Evolutionary conservation across 1,140 invertebrate genomes (phyloP).

Genomic region (Hypothenemus hampei): DNA sequence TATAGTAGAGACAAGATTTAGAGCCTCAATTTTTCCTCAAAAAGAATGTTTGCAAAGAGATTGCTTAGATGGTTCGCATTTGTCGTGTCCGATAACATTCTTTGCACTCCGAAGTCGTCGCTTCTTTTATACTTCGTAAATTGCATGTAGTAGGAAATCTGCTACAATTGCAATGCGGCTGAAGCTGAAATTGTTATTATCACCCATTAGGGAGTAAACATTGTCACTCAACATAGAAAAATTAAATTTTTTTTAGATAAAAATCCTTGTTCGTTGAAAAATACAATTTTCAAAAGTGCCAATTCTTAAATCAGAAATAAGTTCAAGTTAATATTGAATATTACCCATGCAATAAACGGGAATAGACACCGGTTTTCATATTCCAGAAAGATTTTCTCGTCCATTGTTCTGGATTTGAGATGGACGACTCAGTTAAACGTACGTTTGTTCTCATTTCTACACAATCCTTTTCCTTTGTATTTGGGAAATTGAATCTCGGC

Average conservation of each 20-base stretch:
- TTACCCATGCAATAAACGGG: no score
- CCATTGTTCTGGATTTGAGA: background rate
- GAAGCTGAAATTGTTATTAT: background rate
- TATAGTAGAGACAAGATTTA: no score
- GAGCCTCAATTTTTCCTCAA: conserved; percentile 3
- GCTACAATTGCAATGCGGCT: background rate
- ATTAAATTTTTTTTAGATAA: no score
- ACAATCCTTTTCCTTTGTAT: background rate
- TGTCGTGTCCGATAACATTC: conserved; percentile 3
- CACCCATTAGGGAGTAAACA: no score
- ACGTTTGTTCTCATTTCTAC: background rate
- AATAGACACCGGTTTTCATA: no score
- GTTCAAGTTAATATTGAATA: no score
- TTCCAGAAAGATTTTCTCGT: no score
- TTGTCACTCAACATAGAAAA: no score
- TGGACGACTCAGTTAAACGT: background rate
- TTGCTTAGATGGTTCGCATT: conserved; percentile 9
- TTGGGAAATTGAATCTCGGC: background rate
- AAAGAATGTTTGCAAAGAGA: conserved; percentile 3
- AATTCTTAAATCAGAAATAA: no score
- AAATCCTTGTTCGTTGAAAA: no score
- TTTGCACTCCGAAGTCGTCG: background rate
- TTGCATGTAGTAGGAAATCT: background rate
- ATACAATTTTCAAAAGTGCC: no score
- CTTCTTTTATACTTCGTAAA: conserved; percentile 10